phyloP scores from a whole-genome alignment of 2,797 vertebrate species.

The Merluccius polli region DNA sequence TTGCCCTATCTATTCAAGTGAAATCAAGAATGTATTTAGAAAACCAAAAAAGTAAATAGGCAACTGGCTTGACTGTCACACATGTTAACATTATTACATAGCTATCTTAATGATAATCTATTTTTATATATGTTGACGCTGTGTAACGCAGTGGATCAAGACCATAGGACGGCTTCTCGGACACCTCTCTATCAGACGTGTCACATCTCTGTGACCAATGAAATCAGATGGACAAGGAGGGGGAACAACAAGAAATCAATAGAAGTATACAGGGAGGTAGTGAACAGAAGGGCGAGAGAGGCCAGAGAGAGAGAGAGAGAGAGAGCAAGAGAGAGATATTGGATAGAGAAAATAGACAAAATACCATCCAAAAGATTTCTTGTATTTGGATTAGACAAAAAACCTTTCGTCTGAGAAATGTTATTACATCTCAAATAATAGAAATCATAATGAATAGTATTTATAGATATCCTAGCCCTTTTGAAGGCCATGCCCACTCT shows the following conservation, averaged over 20 bases:
- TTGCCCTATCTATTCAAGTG: neutral
- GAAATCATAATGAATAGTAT: neutral
- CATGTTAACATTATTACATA: neutral
- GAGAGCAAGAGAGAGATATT: neutral
- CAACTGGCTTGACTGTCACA: no score
- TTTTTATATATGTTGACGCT: neutral
- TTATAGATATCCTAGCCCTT: neutral
- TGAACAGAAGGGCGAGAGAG: neutral
- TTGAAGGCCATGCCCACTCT: neutral
- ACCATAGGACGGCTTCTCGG: neutral
- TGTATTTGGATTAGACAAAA: neutral
- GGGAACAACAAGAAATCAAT: slow-evolving; percentile 55
- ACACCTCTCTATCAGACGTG: slow-evolving; percentile 54
- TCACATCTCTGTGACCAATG: slow-evolving; percentile 59
- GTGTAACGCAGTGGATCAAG: neutral
- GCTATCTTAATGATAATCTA: neutral
- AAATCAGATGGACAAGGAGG: slow-evolving; percentile 58
- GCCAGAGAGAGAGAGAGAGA: slow-evolving; percentile 5
- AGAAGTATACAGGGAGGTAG: slow-evolving; percentile 16
- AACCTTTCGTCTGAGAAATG: neutral
- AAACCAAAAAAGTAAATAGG: no score
- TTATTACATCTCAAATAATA: neutral
- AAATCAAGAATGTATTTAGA: neutral
- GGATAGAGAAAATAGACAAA: neutral
- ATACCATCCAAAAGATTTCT: neutral